A percentile compares a stretch with the other conserved stretches of the same genome.
Evolutionary conservation across 2,113 vertebrate genomes (phyloP).

Genomic region (Toxotes chatareus): DNA sequence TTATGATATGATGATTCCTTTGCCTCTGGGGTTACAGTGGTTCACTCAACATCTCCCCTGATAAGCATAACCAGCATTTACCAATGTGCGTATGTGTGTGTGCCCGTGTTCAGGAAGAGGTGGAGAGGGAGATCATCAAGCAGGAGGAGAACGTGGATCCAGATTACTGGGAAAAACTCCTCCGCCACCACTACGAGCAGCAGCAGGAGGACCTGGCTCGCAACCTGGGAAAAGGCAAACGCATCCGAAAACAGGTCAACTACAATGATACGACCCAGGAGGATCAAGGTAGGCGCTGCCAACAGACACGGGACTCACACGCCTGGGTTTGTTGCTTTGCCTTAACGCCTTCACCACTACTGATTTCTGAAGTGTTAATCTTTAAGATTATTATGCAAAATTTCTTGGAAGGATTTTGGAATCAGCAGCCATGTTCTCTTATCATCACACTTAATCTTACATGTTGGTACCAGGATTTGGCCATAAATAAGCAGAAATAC

Average conservation of each 20-base stretch:
- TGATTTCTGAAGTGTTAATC: neutral
- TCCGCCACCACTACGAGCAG: conserved; percentile 97
- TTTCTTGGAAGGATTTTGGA: neutral
- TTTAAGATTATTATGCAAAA: neutral
- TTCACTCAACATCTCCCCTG: too few species aligned
- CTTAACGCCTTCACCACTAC: neutral
- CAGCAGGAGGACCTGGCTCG: conserved; percentile 98
- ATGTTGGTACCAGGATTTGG: neutral
- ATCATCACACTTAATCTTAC: neutral
- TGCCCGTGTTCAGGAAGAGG: conserved; percentile 89
- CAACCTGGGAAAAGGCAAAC: conserved; percentile 96
- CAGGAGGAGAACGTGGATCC: conserved; percentile 99
- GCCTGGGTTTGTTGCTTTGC: neutral
- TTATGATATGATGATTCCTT: too few species aligned
- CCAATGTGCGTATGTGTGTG: too few species aligned
- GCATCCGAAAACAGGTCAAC: conserved; percentile 98
- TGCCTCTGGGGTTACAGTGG: too few species aligned
- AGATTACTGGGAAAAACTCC: conserved; percentile 98
- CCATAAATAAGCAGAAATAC: conserved; percentile 2
- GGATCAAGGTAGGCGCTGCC: conserved; percentile 91
- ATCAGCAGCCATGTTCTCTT: neutral
- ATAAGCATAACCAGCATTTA: too few species aligned
- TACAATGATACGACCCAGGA: conserved; percentile 98
- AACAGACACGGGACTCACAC: neutral
- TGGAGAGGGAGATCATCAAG: conserved; percentile 98